These are phyloP conservation scores for Zelostemma sp. DNA, from an alignment of 1,140 invertebrate species.

Conservation along the genomic window DNA sequence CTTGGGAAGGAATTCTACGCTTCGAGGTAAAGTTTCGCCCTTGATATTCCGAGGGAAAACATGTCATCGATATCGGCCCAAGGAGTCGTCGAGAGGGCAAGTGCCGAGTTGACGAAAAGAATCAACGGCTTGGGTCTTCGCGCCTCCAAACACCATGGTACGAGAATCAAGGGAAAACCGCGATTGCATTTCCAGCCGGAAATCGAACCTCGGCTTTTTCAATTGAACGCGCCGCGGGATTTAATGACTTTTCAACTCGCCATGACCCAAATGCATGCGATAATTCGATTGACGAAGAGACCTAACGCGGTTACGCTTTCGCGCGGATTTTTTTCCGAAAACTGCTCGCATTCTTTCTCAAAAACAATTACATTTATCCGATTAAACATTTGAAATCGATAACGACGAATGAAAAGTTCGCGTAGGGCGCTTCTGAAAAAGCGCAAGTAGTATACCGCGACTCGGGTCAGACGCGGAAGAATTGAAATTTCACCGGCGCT, in stretches of 20 bases:
- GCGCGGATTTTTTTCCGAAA: no score
- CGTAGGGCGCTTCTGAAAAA: not conserved
- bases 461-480: not conserved
- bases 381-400: no score
- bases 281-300: no score
- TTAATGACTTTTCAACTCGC: not conserved
- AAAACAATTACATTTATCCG: no score
- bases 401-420: no score
- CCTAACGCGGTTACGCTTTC: no score
- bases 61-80: slow-evolving; percentile 79
- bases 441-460: not conserved
- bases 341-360: no score
- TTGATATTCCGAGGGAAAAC: slow-evolving; percentile 4
- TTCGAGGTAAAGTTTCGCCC: not conserved
- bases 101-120: slow-evolving; percentile 86
- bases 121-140: slow-evolving; percentile 87
- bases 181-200: not conserved
- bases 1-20: slow-evolving; percentile 4
- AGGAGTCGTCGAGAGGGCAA: slow-evolving; percentile 88
- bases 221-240: not conserved
- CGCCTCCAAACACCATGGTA: slow-evolving; percentile 74
- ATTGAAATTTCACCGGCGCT: not conserved
- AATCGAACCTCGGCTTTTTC: not conserved
- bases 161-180: slow-evolving; percentile 3
- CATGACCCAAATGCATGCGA: not conserved